phyloP scores from a whole-genome alignment of 2,113 vertebrate species.

The Dipodomys stephensi region DNA sequence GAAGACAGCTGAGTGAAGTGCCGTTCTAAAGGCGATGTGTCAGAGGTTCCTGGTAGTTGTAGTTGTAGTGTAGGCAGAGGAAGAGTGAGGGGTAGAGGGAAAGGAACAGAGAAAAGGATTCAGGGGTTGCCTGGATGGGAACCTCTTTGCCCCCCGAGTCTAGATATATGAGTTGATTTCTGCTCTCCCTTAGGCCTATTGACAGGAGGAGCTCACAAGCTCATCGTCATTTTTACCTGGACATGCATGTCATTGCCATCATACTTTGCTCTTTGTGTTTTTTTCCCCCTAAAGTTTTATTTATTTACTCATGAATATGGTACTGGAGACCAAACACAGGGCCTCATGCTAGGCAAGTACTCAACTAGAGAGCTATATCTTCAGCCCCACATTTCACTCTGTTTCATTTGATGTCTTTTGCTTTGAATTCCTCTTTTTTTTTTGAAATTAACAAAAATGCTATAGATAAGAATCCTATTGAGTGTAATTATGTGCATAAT shows the following conservation, averaged over 20 bases:
- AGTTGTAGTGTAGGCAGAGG: background rate
- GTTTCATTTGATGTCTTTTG: background rate
- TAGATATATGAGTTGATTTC: background rate
- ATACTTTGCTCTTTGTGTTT: background rate
- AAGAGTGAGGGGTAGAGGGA: background rate
- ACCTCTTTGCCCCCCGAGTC: too few relatives aligned
- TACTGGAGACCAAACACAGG: too few relatives aligned
- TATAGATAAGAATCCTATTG: background rate
- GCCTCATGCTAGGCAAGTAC: too few relatives aligned
- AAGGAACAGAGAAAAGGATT: background rate
- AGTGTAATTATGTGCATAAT: background rate
- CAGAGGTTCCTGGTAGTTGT: background rate
- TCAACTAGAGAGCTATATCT: too few relatives aligned
- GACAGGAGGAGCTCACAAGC: background rate
- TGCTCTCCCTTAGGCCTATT: background rate
- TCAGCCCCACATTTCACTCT: background rate
- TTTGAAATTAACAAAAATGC: slow-evolving; percentile 27
- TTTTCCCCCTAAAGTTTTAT: too few relatives aligned
- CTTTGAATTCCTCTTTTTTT: slow-evolving; percentile 36
- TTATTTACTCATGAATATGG: too few relatives aligned
- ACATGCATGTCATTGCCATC: background rate
- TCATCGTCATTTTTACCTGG: background rate
- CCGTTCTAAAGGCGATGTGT: background rate
- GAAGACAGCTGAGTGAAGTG: background rate
- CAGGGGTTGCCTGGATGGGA: accelerated